Percentiles rank a stretch among this genome's conserved stretches.
phyloP scores from a whole-genome alignment of 2,113 vertebrate species.

The Cephalopholis sonnerati region DNA sequence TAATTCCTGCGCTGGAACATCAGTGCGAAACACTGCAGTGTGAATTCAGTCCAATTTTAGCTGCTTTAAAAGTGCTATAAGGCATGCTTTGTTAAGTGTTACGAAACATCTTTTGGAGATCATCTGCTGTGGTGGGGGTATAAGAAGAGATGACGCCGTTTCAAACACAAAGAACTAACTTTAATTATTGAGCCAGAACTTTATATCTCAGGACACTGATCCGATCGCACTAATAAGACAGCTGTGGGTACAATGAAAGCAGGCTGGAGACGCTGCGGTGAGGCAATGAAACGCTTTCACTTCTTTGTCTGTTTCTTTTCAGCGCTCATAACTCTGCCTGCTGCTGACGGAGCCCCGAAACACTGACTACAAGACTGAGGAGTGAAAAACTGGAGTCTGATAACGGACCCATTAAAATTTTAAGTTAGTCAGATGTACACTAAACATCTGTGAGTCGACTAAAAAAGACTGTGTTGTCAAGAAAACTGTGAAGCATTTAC shows the following conservation, averaged over 20 bases:
- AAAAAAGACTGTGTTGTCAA: not conserved
- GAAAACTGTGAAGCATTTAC: not conserved
- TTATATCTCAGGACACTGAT: not conserved
- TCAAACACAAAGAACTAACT: conserved; percentile 11
- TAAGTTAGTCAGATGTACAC: not conserved
- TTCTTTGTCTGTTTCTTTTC: not conserved
- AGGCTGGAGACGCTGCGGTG: not conserved
- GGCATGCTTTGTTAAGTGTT: conserved; percentile 11
- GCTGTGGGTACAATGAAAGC: conserved; percentile 3
- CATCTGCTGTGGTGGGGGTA: not conserved
- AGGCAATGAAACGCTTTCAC: not conserved
- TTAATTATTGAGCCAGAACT: conserved; percentile 2
- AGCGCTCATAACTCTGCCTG: not conserved
- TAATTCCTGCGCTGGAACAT: not conserved
- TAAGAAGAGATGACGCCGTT: not conserved
- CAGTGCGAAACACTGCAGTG: not conserved
- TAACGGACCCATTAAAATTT: not conserved
- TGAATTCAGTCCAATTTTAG: not conserved
- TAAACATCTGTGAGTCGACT: not conserved
- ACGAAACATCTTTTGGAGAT: not conserved
- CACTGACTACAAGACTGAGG: not conserved
- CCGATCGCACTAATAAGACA: not conserved
- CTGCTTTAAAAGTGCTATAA: conserved; percentile 7
- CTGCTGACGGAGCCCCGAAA: not conserved
- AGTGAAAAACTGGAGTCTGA: not conserved